These are phyloP conservation scores for Hetaerina americana DNA, from an alignment of 1,140 invertebrate genomes.

Conservation along the genomic window DNA sequence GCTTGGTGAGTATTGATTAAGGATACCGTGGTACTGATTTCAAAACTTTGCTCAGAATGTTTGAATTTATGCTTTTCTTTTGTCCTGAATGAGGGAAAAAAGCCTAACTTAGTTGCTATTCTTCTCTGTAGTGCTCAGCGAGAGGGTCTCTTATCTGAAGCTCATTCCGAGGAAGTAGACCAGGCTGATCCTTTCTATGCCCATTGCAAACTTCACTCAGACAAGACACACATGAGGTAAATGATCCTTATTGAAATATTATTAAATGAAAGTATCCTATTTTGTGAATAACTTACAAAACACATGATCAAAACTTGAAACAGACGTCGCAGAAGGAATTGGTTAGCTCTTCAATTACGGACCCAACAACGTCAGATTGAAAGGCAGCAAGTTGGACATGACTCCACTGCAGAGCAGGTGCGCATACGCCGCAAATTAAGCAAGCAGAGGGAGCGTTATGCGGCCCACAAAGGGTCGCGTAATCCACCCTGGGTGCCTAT, in stretches of 20 bases:
- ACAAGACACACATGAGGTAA: slow-evolving; percentile 62
- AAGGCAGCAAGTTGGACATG: slow-evolving; percentile 28
- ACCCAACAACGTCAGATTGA: slow-evolving; percentile 51
- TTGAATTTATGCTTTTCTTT: too few species aligned
- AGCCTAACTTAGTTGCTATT: too few species aligned
- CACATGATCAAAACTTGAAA: not conserved
- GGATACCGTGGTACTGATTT: too few species aligned
- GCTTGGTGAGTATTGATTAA: too few species aligned
- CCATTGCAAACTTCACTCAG: slow-evolving; percentile 85
- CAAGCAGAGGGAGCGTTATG: slow-evolving; percentile 63
- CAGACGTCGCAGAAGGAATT: slow-evolving; percentile 63
- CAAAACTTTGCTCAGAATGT: too few species aligned
- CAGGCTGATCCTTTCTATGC: slow-evolving; percentile 96
- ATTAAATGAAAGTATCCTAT: not conserved
- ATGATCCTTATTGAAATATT: not conserved
- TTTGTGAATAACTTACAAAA: not conserved
- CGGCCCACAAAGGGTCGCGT: slow-evolving; percentile 55
- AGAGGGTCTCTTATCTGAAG: slow-evolving; percentile 83
- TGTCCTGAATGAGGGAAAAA: too few species aligned
- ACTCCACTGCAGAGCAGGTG: slow-evolving; percentile 44
- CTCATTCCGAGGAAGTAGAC: slow-evolving; percentile 82
- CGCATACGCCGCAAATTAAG: slow-evolving; percentile 63
- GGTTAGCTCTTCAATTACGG: slow-evolving; percentile 72
- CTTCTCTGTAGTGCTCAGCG: slow-evolving; percentile 92
- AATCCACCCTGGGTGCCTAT: slow-evolving; percentile 82